phyloP scores from a whole-genome alignment of 2,888 invertebrate genomes.

The Colostygia pectinataria region DNA sequence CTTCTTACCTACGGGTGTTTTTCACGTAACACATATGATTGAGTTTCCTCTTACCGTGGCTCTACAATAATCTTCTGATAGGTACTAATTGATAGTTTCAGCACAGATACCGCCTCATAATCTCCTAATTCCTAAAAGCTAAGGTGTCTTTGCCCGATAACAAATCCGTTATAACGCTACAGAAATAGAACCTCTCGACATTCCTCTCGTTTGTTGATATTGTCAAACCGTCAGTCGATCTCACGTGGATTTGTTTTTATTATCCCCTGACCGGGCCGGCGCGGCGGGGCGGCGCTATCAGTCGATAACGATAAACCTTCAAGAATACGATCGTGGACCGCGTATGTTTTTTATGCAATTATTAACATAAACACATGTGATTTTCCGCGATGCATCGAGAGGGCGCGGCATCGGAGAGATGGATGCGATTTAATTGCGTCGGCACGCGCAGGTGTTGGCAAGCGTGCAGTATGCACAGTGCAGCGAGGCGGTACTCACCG shows the following conservation, averaged over 20 bases:
- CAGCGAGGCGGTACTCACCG: constrained; percentile 46
- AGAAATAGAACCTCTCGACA: constrained; percentile 69
- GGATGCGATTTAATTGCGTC: constrained; percentile 52
- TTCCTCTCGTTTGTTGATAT: constrained; percentile 59
- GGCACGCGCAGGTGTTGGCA: constrained; percentile 38
- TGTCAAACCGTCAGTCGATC: constrained; percentile 49
- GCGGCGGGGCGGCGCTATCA: constrained; percentile 43
- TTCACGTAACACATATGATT: too few species aligned
- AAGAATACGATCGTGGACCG: constrained; percentile 12
- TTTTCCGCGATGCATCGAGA: constrained; percentile 28
- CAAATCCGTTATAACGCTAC: constrained; percentile 59
- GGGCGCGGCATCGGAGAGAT: constrained; percentile 29
- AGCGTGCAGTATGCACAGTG: constrained; percentile 42
- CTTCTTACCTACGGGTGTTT: too few species aligned
- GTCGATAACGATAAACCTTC: constrained; percentile 58
- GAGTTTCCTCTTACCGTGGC: too few species aligned
- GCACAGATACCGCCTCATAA: constrained; percentile 5
- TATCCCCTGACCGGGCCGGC: constrained; percentile 52
- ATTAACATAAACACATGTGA: constrained; percentile 65
- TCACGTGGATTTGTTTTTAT: constrained; percentile 81
- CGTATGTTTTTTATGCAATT: constrained; percentile 48
- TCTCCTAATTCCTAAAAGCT: constrained; percentile 41
- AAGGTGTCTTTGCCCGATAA: constrained; percentile 75
- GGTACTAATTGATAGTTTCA: constrained; percentile 20
- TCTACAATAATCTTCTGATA: too few species aligned